phyloP scores from a whole-genome alignment of 2,888 invertebrate genomes.

The Tridacna gigas region DNA sequence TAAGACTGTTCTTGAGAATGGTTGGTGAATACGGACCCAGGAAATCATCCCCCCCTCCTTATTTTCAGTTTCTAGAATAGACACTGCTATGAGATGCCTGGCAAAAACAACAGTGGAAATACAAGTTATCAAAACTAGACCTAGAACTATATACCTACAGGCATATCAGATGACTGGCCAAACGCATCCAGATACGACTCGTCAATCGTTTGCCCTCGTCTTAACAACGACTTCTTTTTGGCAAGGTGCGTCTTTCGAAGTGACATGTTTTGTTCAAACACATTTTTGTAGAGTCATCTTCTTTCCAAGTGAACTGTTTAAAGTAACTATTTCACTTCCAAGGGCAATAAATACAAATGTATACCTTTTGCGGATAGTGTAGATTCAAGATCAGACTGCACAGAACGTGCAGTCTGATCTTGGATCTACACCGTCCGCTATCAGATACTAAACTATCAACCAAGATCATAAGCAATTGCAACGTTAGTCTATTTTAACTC shows the following conservation, averaged over 20 bases:
- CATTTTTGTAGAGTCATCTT: neutral
- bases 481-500: no score
- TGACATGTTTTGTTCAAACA: slow-evolving; percentile 34
- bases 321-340: neutral
- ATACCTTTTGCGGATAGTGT: neutral
- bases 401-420: neutral
- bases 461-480: no score
- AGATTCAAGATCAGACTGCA: neutral
- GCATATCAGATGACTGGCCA: slow-evolving; percentile 5
- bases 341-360: neutral
- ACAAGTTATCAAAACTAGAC: no score
- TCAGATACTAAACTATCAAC: no score
- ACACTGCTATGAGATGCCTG: no score
- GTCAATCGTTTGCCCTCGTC: slow-evolving; percentile 51
- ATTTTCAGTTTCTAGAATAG: no score
- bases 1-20: no score
- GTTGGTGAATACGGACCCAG: no score
- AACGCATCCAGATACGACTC: slow-evolving; percentile 39
- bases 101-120: no score
- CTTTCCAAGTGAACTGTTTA: neutral
- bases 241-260: slow-evolving; percentile 29
- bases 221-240: slow-evolving; percentile 30
- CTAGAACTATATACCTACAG: slow-evolving; percentile 2
- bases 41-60: no score
- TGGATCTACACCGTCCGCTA: neutral